Evolutionary conservation across 2,888 invertebrate genomes (phyloP), one percentile per base, ranked within the genome.

Genomic region (Ennomos quercinarius): DNA sequence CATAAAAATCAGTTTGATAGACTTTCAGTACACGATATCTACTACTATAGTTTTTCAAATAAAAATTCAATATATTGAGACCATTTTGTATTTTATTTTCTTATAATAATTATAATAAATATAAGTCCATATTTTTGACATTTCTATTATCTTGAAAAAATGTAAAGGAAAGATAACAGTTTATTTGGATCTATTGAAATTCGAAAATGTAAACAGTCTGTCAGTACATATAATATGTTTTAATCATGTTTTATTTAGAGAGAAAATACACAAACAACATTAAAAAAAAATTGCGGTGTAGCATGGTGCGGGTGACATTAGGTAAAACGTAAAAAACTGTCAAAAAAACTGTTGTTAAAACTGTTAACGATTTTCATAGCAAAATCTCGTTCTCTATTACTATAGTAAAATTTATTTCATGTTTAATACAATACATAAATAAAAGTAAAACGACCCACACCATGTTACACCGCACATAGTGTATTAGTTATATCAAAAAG

Each of bases 61-160:
- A 63, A 61, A 43, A 63, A 55, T 44, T 63, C 59, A 59, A 43
- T 37, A 37, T 50, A 55, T 57, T 50, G 57, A 64, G 62, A 67
- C 57, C 57, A 67, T 67, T 61, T 64, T 52, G 61, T 59, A 50
- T 57, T 66, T 69, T 69, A 69, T 67, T 68, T 61, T 34, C 57
- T 57, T 55, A 49, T 61, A 61, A 49, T 61, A 61, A 59, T 61
- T 52, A 55, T 56, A 61, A 65, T 65, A 64, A 64, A 59, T 66
- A 68, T 62, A 64, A 63, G 61, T 61, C 54, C 50, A 53, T 59
- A 63, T 56, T 56, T 34, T 56, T 60, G 51, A 59, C 58, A 49
- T 58, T 63, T 61, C 47, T 58, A 66, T 58, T 60, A 58, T 46
- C 52, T 38, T 50, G 12, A 57, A 57, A 6, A 61, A 58, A 60